A percentile compares a stretch with the other conserved stretches of the same genome.
Conservation (phyloP, 1,140 invertebrate species). For the Cotesia vestalis region DNA sequence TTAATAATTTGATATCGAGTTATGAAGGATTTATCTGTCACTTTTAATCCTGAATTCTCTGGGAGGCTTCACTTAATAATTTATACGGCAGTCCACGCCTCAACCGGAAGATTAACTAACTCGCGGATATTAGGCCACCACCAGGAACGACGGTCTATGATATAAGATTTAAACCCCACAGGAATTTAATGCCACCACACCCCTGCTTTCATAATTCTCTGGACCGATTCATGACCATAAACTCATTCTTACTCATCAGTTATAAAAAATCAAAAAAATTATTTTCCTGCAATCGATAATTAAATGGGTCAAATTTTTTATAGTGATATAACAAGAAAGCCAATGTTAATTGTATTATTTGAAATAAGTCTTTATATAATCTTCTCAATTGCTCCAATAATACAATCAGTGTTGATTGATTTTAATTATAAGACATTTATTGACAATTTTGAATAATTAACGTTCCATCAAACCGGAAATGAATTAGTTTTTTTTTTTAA, state of each 20-base stretch:
- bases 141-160: conserved; percentile 23
- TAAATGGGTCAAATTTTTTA: no score
- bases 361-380: no score
- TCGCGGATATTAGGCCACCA: conserved; percentile 42
- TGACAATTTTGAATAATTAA: no score
- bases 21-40: conserved; percentile 6
- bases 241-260: conserved; percentile 20
- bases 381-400: no score
- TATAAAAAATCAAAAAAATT: not conserved
- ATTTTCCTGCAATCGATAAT: no score
- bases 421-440: no score
- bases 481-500: no score
- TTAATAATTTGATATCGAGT: not conserved
- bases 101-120: conserved; percentile 44
- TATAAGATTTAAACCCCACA: conserved; percentile 41
- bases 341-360: no score
- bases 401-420: no score
- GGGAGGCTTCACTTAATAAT: conserved; percentile 34
- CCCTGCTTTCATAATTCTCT: conserved; percentile 5
- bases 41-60: not conserved
- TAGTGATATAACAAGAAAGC: no score
- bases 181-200: conserved; percentile 36
- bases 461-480: no score
- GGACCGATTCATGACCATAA: conserved; percentile 4
- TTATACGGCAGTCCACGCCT: conserved; percentile 30